Percentiles rank a stretch among this genome's conserved stretches.
These are phyloP conservation scores for Drosophila arawakana DNA, from an alignment of 1,140 invertebrate genomes.

Conservation along the genomic window DNA sequence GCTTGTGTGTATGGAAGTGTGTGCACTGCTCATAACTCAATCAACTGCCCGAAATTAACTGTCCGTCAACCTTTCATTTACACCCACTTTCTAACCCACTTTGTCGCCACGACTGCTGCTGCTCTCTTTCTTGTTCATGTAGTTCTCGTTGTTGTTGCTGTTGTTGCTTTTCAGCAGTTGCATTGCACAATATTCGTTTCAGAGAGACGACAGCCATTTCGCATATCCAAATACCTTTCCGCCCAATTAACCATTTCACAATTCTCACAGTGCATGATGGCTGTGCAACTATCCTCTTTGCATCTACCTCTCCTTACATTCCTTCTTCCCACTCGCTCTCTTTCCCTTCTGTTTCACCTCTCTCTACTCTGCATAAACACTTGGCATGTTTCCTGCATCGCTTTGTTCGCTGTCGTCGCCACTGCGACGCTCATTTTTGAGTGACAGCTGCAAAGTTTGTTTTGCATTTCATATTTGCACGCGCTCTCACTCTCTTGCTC, in stretches of 20 bases:
- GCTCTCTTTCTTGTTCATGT: neutral
- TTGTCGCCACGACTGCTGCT: constrained; percentile 16
- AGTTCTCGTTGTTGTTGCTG: constrained; percentile 4
- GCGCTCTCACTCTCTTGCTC: constrained; percentile 29
- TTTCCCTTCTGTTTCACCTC: too few relatives aligned
- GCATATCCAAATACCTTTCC: constrained; percentile 60
- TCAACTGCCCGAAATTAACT: constrained; percentile 58
- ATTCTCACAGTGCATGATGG: constrained; percentile 67
- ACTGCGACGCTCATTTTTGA: constrained; percentile 78
- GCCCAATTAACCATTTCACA: constrained; percentile 70
- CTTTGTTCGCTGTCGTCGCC: constrained; percentile 50
- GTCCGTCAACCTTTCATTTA: constrained; percentile 58
- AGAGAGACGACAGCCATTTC: constrained; percentile 33
- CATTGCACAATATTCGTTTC: constrained; percentile 39
- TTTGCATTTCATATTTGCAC: constrained; percentile 81
- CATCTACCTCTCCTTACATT: neutral
- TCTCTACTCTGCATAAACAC: constrained; percentile 10
- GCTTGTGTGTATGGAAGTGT: neutral
- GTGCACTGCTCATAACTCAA: constrained; percentile 53
- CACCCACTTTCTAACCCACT: constrained; percentile 53
- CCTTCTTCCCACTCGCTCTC: neutral
- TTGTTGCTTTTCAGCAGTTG: neutral
- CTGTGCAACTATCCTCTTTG: neutral
- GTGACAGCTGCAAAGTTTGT: constrained; percentile 82
- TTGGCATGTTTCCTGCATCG: constrained; percentile 38